Percentiles rank a stretch among this genome's conserved stretches.
Evolutionary conservation across 2,113 vertebrate genomes (phyloP).

Genomic region (Platysteira castanea): DNA sequence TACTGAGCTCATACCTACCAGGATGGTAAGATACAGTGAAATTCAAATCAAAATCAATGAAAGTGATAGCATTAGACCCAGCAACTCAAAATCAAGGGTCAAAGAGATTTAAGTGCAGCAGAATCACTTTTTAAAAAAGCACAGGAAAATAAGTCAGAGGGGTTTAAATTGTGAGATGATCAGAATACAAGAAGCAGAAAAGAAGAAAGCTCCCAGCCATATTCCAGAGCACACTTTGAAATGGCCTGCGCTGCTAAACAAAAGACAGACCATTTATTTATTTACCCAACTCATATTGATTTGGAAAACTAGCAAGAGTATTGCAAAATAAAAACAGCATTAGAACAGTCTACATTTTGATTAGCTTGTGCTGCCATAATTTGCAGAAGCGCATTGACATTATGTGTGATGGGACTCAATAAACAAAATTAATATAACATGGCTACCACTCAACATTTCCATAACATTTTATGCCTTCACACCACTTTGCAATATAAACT

Average conservation of each 20-base stretch:
- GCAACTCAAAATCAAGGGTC: background rate
- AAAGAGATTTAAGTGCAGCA: background rate
- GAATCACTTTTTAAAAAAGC: background rate
- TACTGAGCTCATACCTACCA: background rate
- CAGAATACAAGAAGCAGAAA: background rate
- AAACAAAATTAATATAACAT: conserved; percentile 44
- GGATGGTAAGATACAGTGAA: background rate
- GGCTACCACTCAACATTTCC: conserved; percentile 19
- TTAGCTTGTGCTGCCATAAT: conserved; percentile 19
- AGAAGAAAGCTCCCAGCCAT: background rate
- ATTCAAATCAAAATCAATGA: background rate
- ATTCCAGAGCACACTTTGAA: background rate
- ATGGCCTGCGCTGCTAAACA: background rate
- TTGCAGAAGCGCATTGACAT: conserved; percentile 28
- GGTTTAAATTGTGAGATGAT: background rate
- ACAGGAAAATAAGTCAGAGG: background rate
- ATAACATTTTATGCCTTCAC: conserved; percentile 6
- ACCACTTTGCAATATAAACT: background rate
- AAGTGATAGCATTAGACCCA: background rate
- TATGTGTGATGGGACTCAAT: conserved; percentile 40
- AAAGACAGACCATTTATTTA: conserved; percentile 10
- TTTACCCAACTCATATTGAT: background rate
- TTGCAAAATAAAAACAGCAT: conserved; percentile 1
- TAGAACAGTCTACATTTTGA: conserved; percentile 2
- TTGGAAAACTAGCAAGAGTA: background rate